Evolutionary conservation across 2,113 vertebrate species (phyloP), one percentile per base, ranked within the genome.

Genomic region (Ranitomeya imitator): DNA sequence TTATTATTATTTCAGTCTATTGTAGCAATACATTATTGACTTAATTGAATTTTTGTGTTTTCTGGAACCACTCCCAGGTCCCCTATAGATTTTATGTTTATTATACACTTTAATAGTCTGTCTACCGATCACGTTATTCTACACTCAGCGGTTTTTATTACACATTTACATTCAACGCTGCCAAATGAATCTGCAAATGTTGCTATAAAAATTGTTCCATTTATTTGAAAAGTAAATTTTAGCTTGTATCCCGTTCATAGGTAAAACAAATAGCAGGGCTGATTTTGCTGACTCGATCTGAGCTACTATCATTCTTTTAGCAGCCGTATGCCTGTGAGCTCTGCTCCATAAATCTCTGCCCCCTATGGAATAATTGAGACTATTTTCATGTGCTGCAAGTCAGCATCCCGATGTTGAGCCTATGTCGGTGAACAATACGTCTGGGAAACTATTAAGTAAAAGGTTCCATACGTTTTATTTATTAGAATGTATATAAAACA

Each of bases 241-340:
- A 15, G 18, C 45, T 51, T 45, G 9, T 37, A 61, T 51, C 3
- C 13, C 11, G 18, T 51, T 80, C 78, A 84, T 21, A 79, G 54
- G 83, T 59, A 88, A 69, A 52, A 26, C 60, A 81, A 91, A 90
- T 57, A 52, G 74, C 65, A 21, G 76, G 11, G 31, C 26, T 81
- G 19, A 57, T 82, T 63, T 65, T 60, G 18, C 86, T 87, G 89
- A 86, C 19, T 88, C 87, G 83, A 71, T 87, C 26, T 80, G 71
- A 71, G 81, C 84, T 55, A 11, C 37, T 51, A 23, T 26, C 60
- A 79, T 51, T 77, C 9, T 78, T 61, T n/a, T 14, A 86, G 37
- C 73, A 78, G 74, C 31, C 51, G 67, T 79, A 86, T 79, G 61
- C 85, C 76, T 52, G 8, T 67, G 60, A 31, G 60, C 26, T 54